These are phyloP conservation scores for Tupaia tana DNA, from an alignment of 2,113 vertebrate species.

Conservation along the genomic window DNA sequence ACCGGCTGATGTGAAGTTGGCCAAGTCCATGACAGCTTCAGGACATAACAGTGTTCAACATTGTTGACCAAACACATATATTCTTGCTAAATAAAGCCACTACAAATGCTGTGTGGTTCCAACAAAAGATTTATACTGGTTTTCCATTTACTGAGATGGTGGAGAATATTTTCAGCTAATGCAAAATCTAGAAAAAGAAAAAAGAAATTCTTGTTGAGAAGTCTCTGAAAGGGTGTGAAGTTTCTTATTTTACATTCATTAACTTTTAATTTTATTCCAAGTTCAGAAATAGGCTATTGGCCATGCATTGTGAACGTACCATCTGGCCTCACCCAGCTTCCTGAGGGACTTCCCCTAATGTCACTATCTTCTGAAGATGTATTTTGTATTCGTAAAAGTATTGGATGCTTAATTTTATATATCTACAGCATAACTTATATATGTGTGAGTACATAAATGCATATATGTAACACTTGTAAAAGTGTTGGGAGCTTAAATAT, in stretches of 20 bases:
- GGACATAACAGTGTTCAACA: background rate
- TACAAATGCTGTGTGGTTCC: background rate
- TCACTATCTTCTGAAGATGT: background rate
- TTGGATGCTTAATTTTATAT: background rate
- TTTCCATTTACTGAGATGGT: background rate
- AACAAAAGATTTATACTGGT: background rate
- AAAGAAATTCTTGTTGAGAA: conserved; percentile 40
- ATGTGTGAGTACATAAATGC: background rate
- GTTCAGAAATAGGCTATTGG: conserved; percentile 47
- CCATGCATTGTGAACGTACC: conserved; percentile 53
- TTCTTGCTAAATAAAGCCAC: background rate
- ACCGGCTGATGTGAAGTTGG: background rate
- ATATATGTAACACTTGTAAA: background rate
- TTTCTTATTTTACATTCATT: conserved; percentile 52
- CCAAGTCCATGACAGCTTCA: background rate
- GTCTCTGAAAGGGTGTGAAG: conserved; percentile 35
- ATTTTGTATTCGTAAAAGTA: conserved; percentile 4
- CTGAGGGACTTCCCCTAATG: conserved; percentile 66
- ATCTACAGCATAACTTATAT: background rate
- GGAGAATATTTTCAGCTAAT: conserved; percentile 19
- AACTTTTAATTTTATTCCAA: conserved; percentile 67
- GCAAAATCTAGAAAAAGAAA: conserved; percentile 1
- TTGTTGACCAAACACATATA: background rate
- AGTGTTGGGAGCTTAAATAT: background rate
- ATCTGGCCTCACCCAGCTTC: conserved; percentile 1